These are phyloP conservation scores for Xestoiulus laeticollis DNA, from an alignment of 2,888 invertebrate species.

Conservation along the genomic window DNA sequence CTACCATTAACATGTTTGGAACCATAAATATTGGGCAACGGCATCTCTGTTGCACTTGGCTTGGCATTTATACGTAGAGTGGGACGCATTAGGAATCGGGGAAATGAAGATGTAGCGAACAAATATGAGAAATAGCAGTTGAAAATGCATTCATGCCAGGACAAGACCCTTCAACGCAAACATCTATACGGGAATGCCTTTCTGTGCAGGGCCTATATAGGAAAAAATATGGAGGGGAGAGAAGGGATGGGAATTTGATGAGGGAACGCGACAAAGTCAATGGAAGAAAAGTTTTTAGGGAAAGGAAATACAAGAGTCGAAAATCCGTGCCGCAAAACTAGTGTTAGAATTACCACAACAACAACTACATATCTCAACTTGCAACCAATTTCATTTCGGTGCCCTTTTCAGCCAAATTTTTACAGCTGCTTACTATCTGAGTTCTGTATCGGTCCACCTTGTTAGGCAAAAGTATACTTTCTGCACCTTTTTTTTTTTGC, in stretches of 20 bases:
- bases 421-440: neutral
- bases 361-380: conserved; percentile 32
- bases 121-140: conserved; percentile 24
- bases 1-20: conserved; percentile 30
- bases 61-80: conserved; percentile 33
- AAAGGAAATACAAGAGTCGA: conserved; percentile 28
- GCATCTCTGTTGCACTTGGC: conserved; percentile 21
- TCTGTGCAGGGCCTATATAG: neutral
- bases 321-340: conserved; percentile 27
- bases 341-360: conserved; percentile 33
- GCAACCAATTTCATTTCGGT: conserved; percentile 11
- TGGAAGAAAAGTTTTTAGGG: neutral
- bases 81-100: conserved; percentile 21
- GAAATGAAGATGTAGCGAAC: conserved; percentile 37
- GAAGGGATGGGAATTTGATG: neutral
- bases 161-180: conserved; percentile 28
- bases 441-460: neutral
- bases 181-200: neutral
- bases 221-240: neutral
- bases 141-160: conserved; percentile 27
- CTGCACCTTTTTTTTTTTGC: too few relatives aligned
- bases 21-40: conserved; percentile 47
- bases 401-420: neutral
- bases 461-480: neutral
- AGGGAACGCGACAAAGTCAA: conserved; percentile 15